Percentiles rank a stretch among this genome's conserved stretches.
Evolutionary conservation across 2,888 invertebrate species (phyloP).

Genomic region (Scaptomyza reducta): DNA sequence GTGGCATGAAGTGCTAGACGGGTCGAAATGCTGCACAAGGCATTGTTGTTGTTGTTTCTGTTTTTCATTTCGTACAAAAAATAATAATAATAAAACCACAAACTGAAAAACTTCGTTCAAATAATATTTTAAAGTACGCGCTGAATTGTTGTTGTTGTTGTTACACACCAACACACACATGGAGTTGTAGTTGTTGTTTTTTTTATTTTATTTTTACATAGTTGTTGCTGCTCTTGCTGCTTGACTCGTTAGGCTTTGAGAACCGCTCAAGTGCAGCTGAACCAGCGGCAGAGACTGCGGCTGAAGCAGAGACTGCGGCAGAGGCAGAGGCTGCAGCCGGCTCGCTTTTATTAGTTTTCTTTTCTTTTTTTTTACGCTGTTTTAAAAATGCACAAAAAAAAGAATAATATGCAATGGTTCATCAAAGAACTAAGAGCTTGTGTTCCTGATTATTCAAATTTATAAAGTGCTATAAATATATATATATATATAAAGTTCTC

Average conservation of each 20-base stretch:
- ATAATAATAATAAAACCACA: constrained; percentile 32
- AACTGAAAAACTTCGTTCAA: constrained; percentile 37
- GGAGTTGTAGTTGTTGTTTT: constrained; percentile 24
- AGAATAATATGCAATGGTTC: not conserved
- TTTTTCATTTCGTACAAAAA: constrained; percentile 44
- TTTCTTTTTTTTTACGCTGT: constrained; percentile 5
- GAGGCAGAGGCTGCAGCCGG: constrained; percentile 29
- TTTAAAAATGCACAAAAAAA: not conserved
- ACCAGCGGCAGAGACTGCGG: not conserved
- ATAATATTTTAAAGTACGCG: constrained; percentile 71
- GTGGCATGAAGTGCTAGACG: constrained; percentile 27
- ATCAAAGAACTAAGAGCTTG: not conserved
- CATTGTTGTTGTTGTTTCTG: constrained; percentile 57
- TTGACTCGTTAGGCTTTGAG: constrained; percentile 58
- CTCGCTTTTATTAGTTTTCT: constrained; percentile 52
- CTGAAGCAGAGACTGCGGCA: not conserved
- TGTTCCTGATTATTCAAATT: too few relatives aligned
- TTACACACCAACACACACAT: constrained; percentile 23
- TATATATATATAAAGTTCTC: too few relatives aligned
- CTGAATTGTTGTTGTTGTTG: constrained; percentile 18
- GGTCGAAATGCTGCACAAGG: constrained; percentile 10
- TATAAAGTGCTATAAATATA: too few relatives aligned
- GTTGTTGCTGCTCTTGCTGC: constrained; percentile 45
- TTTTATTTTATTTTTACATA: constrained; percentile 18
- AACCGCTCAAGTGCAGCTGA: constrained; percentile 43